Percentiles rank a stretch among this genome's conserved stretches.
Conservation (phyloP, 64 coral and sea anemone genomes). For the Montipora cactus region DNA sequence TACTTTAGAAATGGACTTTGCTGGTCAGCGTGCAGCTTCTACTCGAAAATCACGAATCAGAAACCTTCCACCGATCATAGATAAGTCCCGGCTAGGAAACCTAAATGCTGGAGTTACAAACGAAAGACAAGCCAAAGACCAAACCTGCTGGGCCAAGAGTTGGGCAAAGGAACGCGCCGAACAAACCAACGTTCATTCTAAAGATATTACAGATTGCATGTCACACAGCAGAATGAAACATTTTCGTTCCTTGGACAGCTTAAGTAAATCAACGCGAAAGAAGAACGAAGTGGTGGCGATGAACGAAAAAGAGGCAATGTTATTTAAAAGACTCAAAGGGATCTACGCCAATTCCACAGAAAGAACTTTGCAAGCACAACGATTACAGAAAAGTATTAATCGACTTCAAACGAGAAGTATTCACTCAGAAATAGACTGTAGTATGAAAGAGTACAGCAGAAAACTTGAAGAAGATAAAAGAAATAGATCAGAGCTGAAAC, state of each 20-base stretch:
- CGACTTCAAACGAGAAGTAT: constrained; percentile 75
- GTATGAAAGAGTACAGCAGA: constrained; percentile 80
- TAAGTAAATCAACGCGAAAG: not conserved
- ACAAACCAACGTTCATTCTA: constrained; percentile 54
- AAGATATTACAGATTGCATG: constrained; percentile 9
- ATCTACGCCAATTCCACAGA: constrained; percentile 90
- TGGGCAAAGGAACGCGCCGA: constrained; percentile 85
- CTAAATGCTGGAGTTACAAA: constrained; percentile 26
- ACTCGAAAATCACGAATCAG: constrained; percentile 15
- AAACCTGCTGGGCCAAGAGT: constrained; percentile 65
- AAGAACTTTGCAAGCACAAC: constrained; percentile 59
- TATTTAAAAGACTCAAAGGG: constrained; percentile 71
- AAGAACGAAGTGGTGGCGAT: constrained; percentile 64
- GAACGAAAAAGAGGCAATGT: constrained; percentile 84
- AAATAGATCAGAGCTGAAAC: constrained; percentile 85
- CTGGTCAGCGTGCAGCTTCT: constrained; percentile 4
- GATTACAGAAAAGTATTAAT: constrained; percentile 66
- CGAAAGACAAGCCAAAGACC: constrained; percentile 3
- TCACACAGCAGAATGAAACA: not conserved
- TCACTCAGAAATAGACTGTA: constrained; percentile 76
- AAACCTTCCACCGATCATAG: constrained; percentile 63
- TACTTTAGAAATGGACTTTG: constrained; percentile 67
- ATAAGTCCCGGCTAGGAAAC: constrained; percentile 5
- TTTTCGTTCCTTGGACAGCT: not conserved
- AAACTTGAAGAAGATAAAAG: constrained; percentile 78